Conservation (phyloP, 2,113 vertebrate species). For the Camelus bactrianus region DNA sequence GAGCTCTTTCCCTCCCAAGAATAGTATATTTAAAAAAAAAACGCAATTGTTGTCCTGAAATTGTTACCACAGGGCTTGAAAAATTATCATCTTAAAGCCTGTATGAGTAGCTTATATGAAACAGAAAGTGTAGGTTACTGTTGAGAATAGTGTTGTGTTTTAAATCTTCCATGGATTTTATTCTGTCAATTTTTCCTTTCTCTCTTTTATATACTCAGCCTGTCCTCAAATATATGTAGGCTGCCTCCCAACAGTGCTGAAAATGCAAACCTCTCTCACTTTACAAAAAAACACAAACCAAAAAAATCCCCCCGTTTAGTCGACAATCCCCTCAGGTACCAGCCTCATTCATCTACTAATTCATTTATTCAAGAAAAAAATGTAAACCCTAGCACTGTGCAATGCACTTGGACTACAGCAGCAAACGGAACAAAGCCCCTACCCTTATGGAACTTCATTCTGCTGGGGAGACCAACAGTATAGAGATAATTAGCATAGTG, state of each 20-base stretch:
- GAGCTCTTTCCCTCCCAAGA: slow-evolving; percentile 51
- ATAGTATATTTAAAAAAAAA: slow-evolving; percentile 75
- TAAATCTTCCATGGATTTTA: slow-evolving; percentile 51
- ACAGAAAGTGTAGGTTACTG: slow-evolving; percentile 43
- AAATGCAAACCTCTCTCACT: background rate
- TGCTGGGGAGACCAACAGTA: background rate
- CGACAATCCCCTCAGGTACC: background rate
- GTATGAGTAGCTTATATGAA: slow-evolving; percentile 63
- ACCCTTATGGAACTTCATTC: background rate
- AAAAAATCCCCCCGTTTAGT: background rate
- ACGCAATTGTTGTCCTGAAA: slow-evolving; percentile 71
- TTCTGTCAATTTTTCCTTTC: slow-evolving; percentile 28
- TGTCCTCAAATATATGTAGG: background rate
- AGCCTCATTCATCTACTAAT: background rate
- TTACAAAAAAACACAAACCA: background rate
- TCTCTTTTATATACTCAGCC: background rate
- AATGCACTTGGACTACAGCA: background rate
- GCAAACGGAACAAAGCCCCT: background rate
- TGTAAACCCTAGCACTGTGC: background rate
- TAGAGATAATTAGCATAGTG: background rate
- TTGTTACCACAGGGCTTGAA: slow-evolving; percentile 71
- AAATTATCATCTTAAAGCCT: slow-evolving; percentile 73
- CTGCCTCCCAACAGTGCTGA: background rate
- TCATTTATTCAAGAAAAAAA: background rate
- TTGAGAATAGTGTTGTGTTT: slow-evolving; percentile 50